Base-by-base conservation (phyloP, 2,888 invertebrate genomes). In the Drosophila rubida region DNA sequence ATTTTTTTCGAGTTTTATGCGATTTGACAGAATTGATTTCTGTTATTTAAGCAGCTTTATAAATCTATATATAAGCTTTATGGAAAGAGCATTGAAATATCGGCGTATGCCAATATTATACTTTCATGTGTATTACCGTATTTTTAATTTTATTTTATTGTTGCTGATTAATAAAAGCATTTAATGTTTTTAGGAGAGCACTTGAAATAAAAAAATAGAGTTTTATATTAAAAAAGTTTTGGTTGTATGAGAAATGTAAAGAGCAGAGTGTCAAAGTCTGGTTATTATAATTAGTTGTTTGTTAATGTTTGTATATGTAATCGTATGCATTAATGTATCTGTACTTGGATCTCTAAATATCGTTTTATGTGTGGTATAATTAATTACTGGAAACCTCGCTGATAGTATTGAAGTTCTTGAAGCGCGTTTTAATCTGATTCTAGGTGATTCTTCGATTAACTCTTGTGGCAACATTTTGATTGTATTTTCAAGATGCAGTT, bases 381-480 rank as follows among this genome's bases (percentile, higher is more conserved):
- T 83, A 78, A 62, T 73, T 82, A 69, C 75, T 75, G 85, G 82
- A 83, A 83, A 83, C 82, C 82, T 83, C 85, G 73, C 82, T 82
- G 85, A 78, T 85, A 85, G 83, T 74, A 77, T 69, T 61, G 62
- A 76, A 73, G 72, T 71, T 71, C 58, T 74, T 63, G 44, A 64
- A 75, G 61, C 63, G 62, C 66, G 44, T 48, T 61, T 58, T 63
- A 22, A 32, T 48, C 41, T 69, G 53, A 65, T 61, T 50, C 53
- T 59, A 37, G 35, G 13, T 37, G 35, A 37, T 25, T 30, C 11
- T 23, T 30, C 44, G 51, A 48, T 25, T 59, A 13, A 14, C 25
- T 60, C 19, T 16, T 59, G 9, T 54, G 41, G 74, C 80, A 83
- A 81, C 84, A 84, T 77, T 83, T 87, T 81, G 75, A 75, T 81